Conservation (phyloP, 2,888 invertebrate genomes). For the Cheilosia impressa region DNA sequence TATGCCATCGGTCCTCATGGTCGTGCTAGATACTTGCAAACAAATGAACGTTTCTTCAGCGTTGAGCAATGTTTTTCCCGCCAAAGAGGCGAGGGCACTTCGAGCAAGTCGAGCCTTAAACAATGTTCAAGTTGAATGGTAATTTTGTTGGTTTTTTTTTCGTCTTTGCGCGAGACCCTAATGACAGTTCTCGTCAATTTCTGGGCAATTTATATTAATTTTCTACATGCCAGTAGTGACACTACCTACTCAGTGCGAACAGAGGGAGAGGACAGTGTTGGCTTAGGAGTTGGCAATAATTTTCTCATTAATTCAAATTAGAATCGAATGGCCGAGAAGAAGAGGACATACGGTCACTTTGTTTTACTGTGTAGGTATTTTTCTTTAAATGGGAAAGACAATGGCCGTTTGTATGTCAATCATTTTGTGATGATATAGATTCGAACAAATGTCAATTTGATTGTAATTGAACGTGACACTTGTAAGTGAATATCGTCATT, state of each 20-base stretch:
- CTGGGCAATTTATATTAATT: constrained; percentile 69
- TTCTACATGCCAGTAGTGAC: constrained; percentile 49
- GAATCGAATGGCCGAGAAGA: constrained; percentile 36
- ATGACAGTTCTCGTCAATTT: constrained; percentile 70
- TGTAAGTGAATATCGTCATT: constrained; percentile 43
- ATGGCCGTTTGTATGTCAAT: constrained; percentile 32
- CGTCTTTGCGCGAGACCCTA: constrained; percentile 26
- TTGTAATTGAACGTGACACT: constrained; percentile 71
- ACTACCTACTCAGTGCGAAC: constrained; percentile 7
- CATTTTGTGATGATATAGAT: constrained; percentile 60
- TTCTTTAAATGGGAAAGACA: constrained; percentile 1
- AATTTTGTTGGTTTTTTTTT: constrained; percentile 32
- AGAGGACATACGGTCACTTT: background rate
- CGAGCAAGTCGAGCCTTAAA: background rate
- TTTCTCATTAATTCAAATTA: constrained; percentile 74
- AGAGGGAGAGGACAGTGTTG: constrained; percentile 7
- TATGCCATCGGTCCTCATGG: constrained; percentile 25
- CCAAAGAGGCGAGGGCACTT: background rate
- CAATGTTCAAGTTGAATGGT: constrained; percentile 39
- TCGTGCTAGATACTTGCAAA: constrained; percentile 4
- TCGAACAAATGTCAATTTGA: constrained; percentile 70
- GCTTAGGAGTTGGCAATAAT: constrained; percentile 67
- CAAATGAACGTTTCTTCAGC: background rate
- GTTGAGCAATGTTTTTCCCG: background rate
- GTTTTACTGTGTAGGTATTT: background rate